Conservation (phyloP, 2,113 vertebrate species). For the Pachycephala philippinensis region DNA sequence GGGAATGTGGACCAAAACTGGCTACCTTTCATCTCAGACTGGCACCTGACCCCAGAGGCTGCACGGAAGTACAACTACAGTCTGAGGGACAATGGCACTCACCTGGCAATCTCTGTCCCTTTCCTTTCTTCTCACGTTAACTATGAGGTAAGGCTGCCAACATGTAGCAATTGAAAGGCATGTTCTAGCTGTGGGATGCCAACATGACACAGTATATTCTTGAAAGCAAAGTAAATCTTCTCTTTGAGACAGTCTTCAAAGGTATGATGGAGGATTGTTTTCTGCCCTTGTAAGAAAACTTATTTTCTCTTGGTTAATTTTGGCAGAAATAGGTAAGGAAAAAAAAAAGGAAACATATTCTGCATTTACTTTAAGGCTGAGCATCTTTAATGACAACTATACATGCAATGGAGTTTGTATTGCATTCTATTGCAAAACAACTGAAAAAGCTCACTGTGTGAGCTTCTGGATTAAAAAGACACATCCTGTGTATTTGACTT, state of each 20-base stretch:
- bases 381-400: not conserved
- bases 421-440: not conserved
- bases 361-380: not conserved
- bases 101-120: slow-evolving; percentile 38
- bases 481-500: not conserved
- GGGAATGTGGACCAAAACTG: slow-evolving; percentile 60
- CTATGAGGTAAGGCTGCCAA: slow-evolving; percentile 47
- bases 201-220: not conserved
- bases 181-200: not conserved
- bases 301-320: not conserved
- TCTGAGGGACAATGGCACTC: slow-evolving; percentile 43
- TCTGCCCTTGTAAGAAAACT: not conserved
- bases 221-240: not conserved
- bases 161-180: not conserved
- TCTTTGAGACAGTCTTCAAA: not conserved
- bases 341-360: not conserved
- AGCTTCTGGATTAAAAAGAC: not conserved
- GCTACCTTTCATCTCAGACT: slow-evolving; percentile 48
- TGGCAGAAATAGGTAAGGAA: not conserved
- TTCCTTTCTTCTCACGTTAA: slow-evolving; percentile 1
- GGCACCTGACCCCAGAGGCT: not conserved
- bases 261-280: not conserved
- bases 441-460: not conserved
- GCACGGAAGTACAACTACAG: not conserved
- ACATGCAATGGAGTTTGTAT: not conserved